A percentile compares a stretch with the other conserved stretches of the same genome.
phyloP scores from a whole-genome alignment of 2,888 invertebrate species.

The Harpalus rufipes region DNA sequence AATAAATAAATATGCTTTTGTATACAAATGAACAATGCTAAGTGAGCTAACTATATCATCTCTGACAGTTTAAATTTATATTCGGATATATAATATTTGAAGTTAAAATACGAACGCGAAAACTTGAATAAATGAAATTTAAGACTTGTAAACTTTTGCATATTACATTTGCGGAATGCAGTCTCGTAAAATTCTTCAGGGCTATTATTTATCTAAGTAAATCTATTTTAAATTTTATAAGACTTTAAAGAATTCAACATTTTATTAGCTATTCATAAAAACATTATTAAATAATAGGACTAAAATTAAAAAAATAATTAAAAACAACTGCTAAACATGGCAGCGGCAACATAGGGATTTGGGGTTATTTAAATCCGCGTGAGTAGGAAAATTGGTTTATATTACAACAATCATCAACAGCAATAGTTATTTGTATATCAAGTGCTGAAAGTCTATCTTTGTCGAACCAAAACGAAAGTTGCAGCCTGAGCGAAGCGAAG shows the following conservation, averaged over 20 bases:
- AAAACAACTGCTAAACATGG: too few species aligned
- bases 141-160: constrained; percentile 23
- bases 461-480: too few species aligned
- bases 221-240: neutral
- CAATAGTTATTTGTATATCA: too few species aligned
- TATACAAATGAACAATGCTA: constrained; percentile 2
- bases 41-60: constrained; percentile 10
- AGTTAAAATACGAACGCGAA: constrained; percentile 27
- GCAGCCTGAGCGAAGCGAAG: too few species aligned
- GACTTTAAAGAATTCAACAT: neutral
- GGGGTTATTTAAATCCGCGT: too few species aligned
- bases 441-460: too few species aligned
- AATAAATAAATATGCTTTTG: constrained; percentile 23
- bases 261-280: too few species aligned
- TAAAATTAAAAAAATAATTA: too few species aligned
- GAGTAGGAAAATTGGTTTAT: too few species aligned
- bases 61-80: constrained; percentile 28
- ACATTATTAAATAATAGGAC: too few species aligned
- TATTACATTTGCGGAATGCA: constrained; percentile 22
- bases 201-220: neutral
- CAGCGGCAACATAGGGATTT: too few species aligned
- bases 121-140: constrained; percentile 27
- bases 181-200: neutral
- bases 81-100: constrained; percentile 19
- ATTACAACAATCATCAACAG: too few species aligned